Evolutionary conservation across 1,140 invertebrate genomes (phyloP).

Genomic region (Dendrolimus punctatus): DNA sequence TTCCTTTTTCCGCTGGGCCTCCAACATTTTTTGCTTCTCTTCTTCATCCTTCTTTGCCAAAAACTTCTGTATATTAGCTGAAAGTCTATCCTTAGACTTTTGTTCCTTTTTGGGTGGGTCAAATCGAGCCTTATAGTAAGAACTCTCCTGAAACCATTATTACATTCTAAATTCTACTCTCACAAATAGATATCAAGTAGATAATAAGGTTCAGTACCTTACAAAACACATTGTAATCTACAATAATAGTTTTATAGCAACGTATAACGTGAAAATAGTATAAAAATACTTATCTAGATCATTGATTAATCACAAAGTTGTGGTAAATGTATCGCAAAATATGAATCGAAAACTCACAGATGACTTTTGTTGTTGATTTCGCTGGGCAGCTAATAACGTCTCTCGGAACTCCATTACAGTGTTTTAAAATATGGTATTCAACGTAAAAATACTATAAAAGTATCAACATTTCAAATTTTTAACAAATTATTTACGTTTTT

Average conservation of each 20-base stretch:
- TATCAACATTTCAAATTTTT: conserved; percentile 37
- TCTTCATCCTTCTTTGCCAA: conserved; percentile 86
- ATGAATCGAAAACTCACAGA: conserved; percentile 53
- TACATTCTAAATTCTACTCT: not conserved
- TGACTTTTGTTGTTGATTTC: conserved; percentile 69
- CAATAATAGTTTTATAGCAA: too few species aligned
- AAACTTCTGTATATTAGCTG: conserved; percentile 87
- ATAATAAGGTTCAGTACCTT: too few species aligned
- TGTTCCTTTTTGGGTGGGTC: conserved; percentile 86
- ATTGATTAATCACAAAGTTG: not conserved
- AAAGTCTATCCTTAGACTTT: conserved; percentile 78
- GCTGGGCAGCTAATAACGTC: conserved; percentile 59
- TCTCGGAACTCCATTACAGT: conserved; percentile 62
- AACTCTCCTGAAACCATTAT: conserved; percentile 38
- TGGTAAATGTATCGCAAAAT: conserved; percentile 25
- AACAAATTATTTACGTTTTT: conserved; percentile 52
- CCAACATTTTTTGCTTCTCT: conserved; percentile 76
- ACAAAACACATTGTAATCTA: too few species aligned
- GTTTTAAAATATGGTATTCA: conserved; percentile 1
- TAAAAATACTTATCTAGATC: too few species aligned
- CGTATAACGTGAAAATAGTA: too few species aligned
- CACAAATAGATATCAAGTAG: too few species aligned
- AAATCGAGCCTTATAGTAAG: conserved; percentile 83
- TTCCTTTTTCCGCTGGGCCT: conserved; percentile 76
- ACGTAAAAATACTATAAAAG: conserved; percentile 17